These are phyloP conservation scores for Myiopsitta monachus DNA, from an alignment of 2,113 vertebrate species.

Conservation along the genomic window DNA sequence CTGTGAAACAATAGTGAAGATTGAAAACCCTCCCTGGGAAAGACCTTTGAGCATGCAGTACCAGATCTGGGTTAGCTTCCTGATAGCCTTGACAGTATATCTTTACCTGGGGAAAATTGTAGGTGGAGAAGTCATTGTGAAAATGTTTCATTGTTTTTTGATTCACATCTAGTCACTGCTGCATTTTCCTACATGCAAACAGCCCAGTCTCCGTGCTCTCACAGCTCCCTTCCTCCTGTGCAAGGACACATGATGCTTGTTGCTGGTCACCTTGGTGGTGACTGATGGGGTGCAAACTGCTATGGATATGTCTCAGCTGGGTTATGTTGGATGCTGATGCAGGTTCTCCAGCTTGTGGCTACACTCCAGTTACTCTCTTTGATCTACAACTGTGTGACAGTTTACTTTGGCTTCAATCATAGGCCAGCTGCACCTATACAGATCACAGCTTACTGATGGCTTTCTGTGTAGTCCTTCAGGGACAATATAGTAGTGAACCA, in stretches of 20 bases:
- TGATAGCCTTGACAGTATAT: rapidly evolving
- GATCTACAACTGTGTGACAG: not conserved
- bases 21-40: not conserved
- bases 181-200: not conserved
- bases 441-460: not conserved
- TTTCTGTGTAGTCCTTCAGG: not conserved
- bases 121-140: rapidly evolving
- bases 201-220: not conserved
- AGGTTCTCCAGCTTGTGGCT: not conserved
- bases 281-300: not conserved
- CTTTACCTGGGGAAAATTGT: not conserved
- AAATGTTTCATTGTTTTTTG: not conserved
- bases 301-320: not conserved
- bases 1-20: not conserved
- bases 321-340: not conserved
- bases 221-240: not conserved
- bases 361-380: not conserved
- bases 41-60: not conserved
- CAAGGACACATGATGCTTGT: not conserved
- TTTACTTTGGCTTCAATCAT: not conserved
- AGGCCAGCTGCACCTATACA: not conserved
- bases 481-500: not conserved
- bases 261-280: not conserved
- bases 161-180: not conserved
- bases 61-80: not conserved